Evolutionary conservation across 2,888 invertebrate genomes (phyloP).

Genomic region (Helleia helle): DNA sequence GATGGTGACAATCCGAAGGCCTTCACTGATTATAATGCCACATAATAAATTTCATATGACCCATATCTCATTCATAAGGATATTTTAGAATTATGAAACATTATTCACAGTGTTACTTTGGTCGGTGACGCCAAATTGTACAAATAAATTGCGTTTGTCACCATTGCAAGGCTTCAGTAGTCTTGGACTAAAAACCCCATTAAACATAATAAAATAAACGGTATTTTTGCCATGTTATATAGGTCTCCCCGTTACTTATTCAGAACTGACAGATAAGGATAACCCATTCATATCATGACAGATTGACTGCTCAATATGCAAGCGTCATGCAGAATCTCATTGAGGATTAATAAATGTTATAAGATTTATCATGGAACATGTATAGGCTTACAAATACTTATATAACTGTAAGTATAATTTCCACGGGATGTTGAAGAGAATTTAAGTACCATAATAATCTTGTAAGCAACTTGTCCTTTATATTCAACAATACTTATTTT

Average conservation of each 20-base stretch:
- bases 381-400: no score
- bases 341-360: slow-evolving; percentile 4
- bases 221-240: slow-evolving; percentile 51
- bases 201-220: slow-evolving; percentile 53
- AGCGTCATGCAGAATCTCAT: neutral
- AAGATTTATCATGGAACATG: no score
- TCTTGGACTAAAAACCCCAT: slow-evolving; percentile 50
- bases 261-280: slow-evolving; percentile 53
- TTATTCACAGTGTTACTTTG: no score
- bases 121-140: slow-evolving; percentile 10
- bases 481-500: no score
- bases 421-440: no score
- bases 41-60: no score
- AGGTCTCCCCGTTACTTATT: slow-evolving; percentile 52
- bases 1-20: no score
- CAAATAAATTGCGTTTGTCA: slow-evolving; percentile 16
- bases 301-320: slow-evolving; percentile 13
- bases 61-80: no score
- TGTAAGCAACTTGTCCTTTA: no score
- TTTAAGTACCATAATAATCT: no score
- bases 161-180: slow-evolving; percentile 23
- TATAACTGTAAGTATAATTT: no score
- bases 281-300: slow-evolving; percentile 48
- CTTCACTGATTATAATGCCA: no score
- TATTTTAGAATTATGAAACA: slow-evolving; percentile 8